phyloP scores from a whole-genome alignment of 2,113 vertebrate genomes.

The Aptenodytes patagonicus region DNA sequence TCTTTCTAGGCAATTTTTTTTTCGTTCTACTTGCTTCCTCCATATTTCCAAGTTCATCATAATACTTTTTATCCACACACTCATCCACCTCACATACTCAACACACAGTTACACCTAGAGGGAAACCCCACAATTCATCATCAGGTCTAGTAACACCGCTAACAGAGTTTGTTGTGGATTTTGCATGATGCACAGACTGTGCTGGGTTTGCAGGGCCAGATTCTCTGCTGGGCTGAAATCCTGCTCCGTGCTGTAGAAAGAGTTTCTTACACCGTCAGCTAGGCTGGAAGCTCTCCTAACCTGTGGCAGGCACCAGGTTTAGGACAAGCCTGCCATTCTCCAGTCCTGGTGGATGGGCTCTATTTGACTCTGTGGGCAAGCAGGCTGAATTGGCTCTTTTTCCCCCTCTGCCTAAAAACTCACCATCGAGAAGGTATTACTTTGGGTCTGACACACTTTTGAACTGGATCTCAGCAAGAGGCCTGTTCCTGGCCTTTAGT shows the following conservation, averaged over 20 bases:
- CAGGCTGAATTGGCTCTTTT: not conserved
- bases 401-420: not conserved
- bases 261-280: not conserved
- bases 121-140: not conserved
- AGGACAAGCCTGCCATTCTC: not conserved
- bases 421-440: rapidly evolving
- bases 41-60: not conserved
- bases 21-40: not conserved
- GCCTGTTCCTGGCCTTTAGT: not conserved
- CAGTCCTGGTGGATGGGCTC: not conserved
- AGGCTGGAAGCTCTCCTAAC: not conserved
- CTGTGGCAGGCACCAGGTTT: not conserved
- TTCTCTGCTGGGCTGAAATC: not conserved
- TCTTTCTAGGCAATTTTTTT: not conserved
- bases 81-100: not conserved
- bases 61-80: not conserved
- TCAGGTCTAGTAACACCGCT: not conserved
- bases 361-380: not conserved
- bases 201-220: not conserved
- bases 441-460: not conserved
- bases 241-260: not conserved
- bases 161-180: not conserved
- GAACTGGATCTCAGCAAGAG: not conserved
- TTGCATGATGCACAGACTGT: not conserved
- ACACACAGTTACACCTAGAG: not conserved